phyloP scores from a whole-genome alignment of 2,888 invertebrate genomes.

The Brenthis hecate region DNA sequence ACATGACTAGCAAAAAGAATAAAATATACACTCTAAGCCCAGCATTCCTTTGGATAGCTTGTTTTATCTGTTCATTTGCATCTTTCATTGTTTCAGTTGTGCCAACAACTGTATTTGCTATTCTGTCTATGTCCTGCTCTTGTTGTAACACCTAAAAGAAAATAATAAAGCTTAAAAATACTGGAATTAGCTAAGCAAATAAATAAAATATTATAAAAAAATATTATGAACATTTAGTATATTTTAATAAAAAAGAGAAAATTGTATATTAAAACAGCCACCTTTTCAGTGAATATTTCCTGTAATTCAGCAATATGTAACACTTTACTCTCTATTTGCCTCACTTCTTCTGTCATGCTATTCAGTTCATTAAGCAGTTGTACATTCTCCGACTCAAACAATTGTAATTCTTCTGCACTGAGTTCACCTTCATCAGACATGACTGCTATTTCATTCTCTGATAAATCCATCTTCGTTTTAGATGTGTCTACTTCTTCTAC shows the following conservation, averaged over 20 bases:
- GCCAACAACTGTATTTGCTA: constrained; percentile 93
- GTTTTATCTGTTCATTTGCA: constrained; percentile 98
- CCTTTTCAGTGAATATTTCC: constrained; percentile 97
- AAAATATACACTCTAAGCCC: constrained; percentile 96
- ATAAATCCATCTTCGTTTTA: constrained; percentile 62
- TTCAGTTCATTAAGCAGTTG: constrained; percentile 93
- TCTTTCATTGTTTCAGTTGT: constrained; percentile 97
- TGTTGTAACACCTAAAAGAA: constrained; percentile 89
- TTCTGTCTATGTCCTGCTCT: constrained; percentile 95
- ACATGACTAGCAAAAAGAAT: constrained; percentile 97
- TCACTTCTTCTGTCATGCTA: constrained; percentile 94
- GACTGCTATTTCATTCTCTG: constrained; percentile 73
- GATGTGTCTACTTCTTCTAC: constrained; percentile 53
- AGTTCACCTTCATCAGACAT: constrained; percentile 85
- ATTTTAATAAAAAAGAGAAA: background rate
- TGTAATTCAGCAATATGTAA: constrained; percentile 97
- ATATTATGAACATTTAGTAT: no score
- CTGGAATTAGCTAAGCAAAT: background rate
- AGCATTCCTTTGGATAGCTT: constrained; percentile 98
- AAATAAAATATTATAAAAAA: no score
- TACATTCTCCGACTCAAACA: constrained; percentile 96
- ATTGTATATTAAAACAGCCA: constrained; percentile 42
- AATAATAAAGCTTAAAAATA: constrained; percentile 6
- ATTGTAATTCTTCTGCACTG: constrained; percentile 93
- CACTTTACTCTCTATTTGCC: constrained; percentile 94